These are phyloP conservation scores for Gouania willdenowi DNA, from an alignment of 2,797 vertebrate genomes.

Conservation along the genomic window DNA sequence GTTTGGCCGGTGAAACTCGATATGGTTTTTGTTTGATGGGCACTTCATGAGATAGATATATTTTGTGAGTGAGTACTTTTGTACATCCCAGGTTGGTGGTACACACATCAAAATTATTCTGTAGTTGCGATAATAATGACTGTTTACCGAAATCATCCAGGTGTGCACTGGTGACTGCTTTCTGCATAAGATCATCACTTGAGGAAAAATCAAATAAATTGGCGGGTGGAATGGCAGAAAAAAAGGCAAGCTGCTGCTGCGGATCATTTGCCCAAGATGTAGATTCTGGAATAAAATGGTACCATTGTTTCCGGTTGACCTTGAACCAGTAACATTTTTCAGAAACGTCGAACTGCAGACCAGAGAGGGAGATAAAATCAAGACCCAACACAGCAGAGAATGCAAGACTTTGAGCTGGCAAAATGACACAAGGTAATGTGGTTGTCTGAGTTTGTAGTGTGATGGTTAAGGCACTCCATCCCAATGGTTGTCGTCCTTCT, in stretches of 20 bases:
- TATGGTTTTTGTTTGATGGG: background rate
- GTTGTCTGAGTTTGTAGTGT: background rate
- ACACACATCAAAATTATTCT: background rate
- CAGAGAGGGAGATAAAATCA: background rate
- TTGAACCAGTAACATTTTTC: background rate
- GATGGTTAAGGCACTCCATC: background rate
- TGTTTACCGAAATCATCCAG: background rate
- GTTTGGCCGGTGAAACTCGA: background rate
- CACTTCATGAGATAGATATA: background rate
- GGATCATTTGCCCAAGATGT: too few relatives aligned
- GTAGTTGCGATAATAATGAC: background rate
- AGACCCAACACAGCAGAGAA: background rate
- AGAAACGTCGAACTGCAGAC: background rate
- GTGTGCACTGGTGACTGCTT: too few relatives aligned
- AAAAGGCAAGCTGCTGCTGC: too few relatives aligned
- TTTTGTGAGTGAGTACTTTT: background rate
- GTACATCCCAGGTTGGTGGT: background rate
- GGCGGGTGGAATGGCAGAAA: too few relatives aligned
- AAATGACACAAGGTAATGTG: background rate
- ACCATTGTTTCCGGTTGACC: background rate
- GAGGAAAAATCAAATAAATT: too few relatives aligned
- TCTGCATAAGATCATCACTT: too few relatives aligned
- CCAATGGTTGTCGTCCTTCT: background rate
- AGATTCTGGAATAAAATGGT: too few relatives aligned
- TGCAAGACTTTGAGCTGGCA: background rate